Percentiles rank a stretch among this genome's conserved stretches.
Conservation (phyloP, 1,140 invertebrate species). For the Drosophila bipectinata region DNA sequence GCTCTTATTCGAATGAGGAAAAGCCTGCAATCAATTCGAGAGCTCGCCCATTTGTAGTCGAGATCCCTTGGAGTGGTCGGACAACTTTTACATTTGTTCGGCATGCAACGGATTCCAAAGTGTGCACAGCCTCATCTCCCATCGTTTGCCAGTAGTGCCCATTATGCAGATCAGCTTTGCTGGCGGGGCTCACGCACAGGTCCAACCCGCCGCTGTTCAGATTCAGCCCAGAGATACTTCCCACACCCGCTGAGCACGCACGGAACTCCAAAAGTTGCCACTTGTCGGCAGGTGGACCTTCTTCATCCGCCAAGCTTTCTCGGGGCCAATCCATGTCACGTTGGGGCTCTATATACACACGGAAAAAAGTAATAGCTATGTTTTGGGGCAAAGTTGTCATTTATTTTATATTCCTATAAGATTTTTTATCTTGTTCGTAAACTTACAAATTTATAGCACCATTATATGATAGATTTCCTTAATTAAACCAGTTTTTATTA, state of each 20-base stretch:
- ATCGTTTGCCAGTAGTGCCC: slow-evolving; percentile 33
- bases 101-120: slow-evolving; percentile 12
- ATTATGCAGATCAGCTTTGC: slow-evolving; percentile 68
- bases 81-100: slow-evolving; percentile 74
- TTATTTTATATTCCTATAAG: background rate
- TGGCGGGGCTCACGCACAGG: slow-evolving; percentile 38
- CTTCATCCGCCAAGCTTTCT: slow-evolving; percentile 34
- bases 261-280: slow-evolving; percentile 48
- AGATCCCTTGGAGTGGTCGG: slow-evolving; percentile 68
- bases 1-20: slow-evolving; percentile 53
- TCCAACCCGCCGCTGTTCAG: slow-evolving; percentile 7
- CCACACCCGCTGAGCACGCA: slow-evolving; percentile 47
- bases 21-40: slow-evolving; percentile 42
- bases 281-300: slow-evolving; percentile 63
- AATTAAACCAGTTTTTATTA: background rate
- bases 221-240: slow-evolving; percentile 24
- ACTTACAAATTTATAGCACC: background rate
- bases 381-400: background rate
- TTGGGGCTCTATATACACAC: slow-evolving; percentile 40
- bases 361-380: slow-evolving; percentile 4
- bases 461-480: background rate
- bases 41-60: slow-evolving; percentile 30
- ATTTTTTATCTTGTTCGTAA: background rate
- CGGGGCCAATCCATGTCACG: slow-evolving; percentile 71
- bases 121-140: slow-evolving; percentile 43